Evolutionary conservation across 2,797 vertebrate species (phyloP).

Genomic region (Tragelaphus eurycerus): DNA sequence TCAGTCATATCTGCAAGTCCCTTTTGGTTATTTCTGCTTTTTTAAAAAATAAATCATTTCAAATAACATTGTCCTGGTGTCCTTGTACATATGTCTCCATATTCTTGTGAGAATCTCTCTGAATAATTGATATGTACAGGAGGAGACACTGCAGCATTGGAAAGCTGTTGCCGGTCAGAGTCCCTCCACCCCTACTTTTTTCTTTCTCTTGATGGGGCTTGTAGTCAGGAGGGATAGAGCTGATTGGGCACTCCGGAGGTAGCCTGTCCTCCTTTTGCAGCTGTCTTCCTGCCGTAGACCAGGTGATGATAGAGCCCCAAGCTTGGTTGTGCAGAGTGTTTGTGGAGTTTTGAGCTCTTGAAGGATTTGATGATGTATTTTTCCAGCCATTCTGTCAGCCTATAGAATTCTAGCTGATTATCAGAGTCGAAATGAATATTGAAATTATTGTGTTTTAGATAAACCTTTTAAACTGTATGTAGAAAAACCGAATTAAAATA

Average conservation of each 20-base stretch:
- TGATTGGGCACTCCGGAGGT: neutral
- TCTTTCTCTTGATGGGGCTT: neutral
- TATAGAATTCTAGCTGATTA: neutral
- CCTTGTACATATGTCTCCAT: neutral
- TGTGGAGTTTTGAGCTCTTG: neutral
- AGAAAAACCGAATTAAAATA: neutral
- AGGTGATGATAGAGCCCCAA: neutral
- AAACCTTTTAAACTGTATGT: neutral
- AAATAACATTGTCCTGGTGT: neutral
- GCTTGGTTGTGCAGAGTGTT: neutral
- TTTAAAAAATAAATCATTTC: neutral
- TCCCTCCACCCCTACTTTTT: neutral
- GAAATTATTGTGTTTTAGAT: neutral
- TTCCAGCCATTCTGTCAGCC: neutral
- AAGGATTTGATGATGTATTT: neutral
- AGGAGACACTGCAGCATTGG: neutral
- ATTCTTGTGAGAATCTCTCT: neutral
- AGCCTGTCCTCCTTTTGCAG: neutral
- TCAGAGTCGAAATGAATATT: neutral
- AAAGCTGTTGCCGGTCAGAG: neutral
- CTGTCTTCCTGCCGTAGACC: neutral
- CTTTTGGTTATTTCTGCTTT: neutral
- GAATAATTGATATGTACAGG: neutral
- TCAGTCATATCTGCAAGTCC: neutral
- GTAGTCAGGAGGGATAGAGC: neutral